Evolutionary conservation across 2,888 invertebrate genomes (phyloP).

Genomic region (Scaptomyza tumidula): DNA sequence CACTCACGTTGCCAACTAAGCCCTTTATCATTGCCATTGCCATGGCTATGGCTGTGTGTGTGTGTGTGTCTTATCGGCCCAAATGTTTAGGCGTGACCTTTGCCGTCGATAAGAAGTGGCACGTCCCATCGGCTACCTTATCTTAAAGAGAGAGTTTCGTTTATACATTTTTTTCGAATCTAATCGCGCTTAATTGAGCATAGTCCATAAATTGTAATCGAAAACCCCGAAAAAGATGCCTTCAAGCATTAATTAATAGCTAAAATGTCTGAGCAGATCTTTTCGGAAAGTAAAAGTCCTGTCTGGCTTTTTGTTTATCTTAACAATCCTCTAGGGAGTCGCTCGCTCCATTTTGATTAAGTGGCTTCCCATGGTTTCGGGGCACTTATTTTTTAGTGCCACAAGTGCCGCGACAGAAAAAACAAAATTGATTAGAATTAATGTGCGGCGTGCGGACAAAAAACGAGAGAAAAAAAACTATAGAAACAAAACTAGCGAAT

Average conservation of each 20-base stretch:
- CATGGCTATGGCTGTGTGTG: too few relatives aligned
- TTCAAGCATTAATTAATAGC: slow-evolving; percentile 48
- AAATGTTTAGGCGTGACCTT: slow-evolving; percentile 37
- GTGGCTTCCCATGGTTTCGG: slow-evolving; percentile 57
- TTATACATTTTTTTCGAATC: slow-evolving; percentile 30
- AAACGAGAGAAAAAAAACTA: slow-evolving; percentile 7
- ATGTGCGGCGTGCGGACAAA: slow-evolving; percentile 58
- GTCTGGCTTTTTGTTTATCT: slow-evolving; percentile 18
- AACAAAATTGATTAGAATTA: slow-evolving; percentile 75
- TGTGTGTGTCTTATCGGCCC: slow-evolving; percentile 48
- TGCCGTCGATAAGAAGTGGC: slow-evolving; percentile 43
- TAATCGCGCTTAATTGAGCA: slow-evolving; percentile 66
- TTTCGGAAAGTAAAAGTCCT: slow-evolving; percentile 30
- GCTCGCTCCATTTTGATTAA: slow-evolving; percentile 50
- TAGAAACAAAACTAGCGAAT: slow-evolving; percentile 19
- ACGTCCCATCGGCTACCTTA: slow-evolving; percentile 49
- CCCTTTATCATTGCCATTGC: slow-evolving; percentile 14
- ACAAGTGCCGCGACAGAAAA: slow-evolving; percentile 37
- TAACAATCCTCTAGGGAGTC: slow-evolving; percentile 32
- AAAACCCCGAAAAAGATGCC: slow-evolving; percentile 33
- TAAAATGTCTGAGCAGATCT: slow-evolving; percentile 30
- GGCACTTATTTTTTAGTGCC: slow-evolving; percentile 62
- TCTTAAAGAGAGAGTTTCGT: slow-evolving; percentile 8
- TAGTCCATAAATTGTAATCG: slow-evolving; percentile 50
- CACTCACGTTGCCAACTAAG: slow-evolving; percentile 43